phyloP scores from a whole-genome alignment of 2,113 vertebrate species.

The Hemiprocne comata region DNA sequence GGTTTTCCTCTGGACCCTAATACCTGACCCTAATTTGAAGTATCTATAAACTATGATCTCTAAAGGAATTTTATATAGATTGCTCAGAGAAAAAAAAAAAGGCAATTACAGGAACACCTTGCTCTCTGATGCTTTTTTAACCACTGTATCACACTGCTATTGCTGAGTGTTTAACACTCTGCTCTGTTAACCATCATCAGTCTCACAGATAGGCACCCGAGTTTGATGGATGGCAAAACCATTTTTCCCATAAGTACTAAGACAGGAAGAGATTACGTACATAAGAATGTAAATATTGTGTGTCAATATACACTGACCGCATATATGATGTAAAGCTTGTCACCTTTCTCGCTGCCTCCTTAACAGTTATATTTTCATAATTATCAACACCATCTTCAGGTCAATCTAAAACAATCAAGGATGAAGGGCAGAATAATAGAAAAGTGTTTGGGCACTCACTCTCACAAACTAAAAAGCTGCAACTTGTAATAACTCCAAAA shows the following conservation, averaged over 20 bases:
- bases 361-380: neutral
- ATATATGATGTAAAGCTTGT: neutral
- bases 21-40: neutral
- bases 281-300: neutral
- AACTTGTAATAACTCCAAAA: neutral
- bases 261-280: neutral
- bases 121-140: neutral
- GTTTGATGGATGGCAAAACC: neutral
- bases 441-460: rapidly evolving
- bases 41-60: neutral
- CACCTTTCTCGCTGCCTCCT: neutral
- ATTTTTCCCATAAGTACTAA: neutral
- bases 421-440: neutral
- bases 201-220: neutral
- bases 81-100: neutral
- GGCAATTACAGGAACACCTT: neutral
- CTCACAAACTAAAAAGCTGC: neutral
- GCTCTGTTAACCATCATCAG: neutral
- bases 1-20: neutral
- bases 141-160: neutral
- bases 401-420: neutral
- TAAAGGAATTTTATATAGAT: neutral
- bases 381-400: neutral
- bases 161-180: neutral
- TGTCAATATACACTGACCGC: neutral